Percentiles rank a stretch among this genome's conserved stretches.
These are phyloP conservation scores for Athalia circularis DNA, from an alignment of 2,888 invertebrate genomes.

Conservation along the genomic window DNA sequence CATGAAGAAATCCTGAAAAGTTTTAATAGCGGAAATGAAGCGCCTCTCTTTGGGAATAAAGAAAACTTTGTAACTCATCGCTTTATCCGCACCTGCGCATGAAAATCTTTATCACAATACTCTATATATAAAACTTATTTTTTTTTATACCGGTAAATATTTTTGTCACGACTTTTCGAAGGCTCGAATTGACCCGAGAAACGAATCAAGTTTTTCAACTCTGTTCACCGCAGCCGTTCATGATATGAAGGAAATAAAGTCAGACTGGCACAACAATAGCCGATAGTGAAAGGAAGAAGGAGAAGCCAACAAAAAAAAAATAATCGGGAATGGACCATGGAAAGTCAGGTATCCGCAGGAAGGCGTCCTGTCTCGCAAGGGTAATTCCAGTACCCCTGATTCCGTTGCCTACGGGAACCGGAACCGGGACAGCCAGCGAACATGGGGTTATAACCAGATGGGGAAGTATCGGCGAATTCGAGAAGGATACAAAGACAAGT, in stretches of 20 bases:
- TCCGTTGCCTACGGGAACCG: conserved; percentile 37
- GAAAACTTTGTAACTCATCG: not conserved
- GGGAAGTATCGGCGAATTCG: conserved; percentile 42
- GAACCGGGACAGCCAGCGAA: conserved; percentile 34
- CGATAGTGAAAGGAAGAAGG: not conserved
- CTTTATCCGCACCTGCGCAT: not conserved
- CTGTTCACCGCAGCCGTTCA: not conserved
- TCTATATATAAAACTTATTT: too few species aligned
- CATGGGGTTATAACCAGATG: conserved; percentile 41
- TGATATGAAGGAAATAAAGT: not conserved
- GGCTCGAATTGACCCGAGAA: too few species aligned
- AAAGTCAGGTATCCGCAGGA: not conserved
- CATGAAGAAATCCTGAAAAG: not conserved
- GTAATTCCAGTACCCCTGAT: conserved; percentile 29
- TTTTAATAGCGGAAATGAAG: conserved; percentile 4
- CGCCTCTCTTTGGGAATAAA: conserved; percentile 6
- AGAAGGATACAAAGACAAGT: conserved; percentile 1
- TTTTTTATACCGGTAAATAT: too few species aligned
- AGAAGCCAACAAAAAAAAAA: not conserved
- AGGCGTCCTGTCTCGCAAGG: not conserved
- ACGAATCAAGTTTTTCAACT: not conserved
- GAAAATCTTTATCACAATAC: conserved; percentile 18
- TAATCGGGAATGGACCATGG: conserved; percentile 1
- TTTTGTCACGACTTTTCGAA: too few species aligned
- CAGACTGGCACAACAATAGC: not conserved